These are phyloP conservation scores for Spea multiplicata DNA, from an alignment of 2,113 vertebrate species.

Conservation along the genomic window DNA sequence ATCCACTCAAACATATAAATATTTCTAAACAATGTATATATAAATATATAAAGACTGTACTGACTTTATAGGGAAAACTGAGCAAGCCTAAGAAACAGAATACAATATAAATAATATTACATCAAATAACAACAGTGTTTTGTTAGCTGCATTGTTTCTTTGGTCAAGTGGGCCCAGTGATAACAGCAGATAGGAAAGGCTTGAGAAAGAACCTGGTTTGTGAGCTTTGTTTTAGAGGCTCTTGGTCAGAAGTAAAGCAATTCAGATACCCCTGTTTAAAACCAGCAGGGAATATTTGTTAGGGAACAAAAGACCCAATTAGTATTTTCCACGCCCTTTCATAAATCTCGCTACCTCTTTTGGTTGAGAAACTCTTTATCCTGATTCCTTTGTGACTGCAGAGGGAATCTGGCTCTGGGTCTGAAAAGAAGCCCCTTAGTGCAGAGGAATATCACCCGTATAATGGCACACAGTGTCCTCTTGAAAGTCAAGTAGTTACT, in stretches of 20 bases:
- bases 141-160: slow-evolving; percentile 57
- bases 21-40: no score
- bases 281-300: slow-evolving; percentile 73
- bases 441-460: slow-evolving; percentile 32
- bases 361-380: slow-evolving; percentile 65
- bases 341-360: slow-evolving; percentile 70
- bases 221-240: slow-evolving; percentile 65
- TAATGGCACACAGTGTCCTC: slow-evolving; percentile 45
- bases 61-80: no score
- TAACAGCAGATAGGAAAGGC: slow-evolving; percentile 51
- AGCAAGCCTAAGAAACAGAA: not conserved
- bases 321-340: slow-evolving; percentile 80
- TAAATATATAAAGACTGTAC: no score
- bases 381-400: slow-evolving; percentile 64
- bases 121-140: slow-evolving; percentile 34
- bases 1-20: no score
- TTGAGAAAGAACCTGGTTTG: slow-evolving; percentile 61
- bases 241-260: slow-evolving; percentile 67
- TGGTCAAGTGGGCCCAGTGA: slow-evolving; percentile 60
- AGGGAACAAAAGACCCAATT: slow-evolving; percentile 76
- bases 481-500: slow-evolving; percentile 51
- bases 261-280: slow-evolving; percentile 70
- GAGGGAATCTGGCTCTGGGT: slow-evolving; percentile 50
- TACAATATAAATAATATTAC: not conserved
- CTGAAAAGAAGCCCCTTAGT: slow-evolving; percentile 51